These are phyloP conservation scores for Metalampra italica DNA, from an alignment of 2,888 invertebrate genomes.

Conservation along the genomic window DNA sequence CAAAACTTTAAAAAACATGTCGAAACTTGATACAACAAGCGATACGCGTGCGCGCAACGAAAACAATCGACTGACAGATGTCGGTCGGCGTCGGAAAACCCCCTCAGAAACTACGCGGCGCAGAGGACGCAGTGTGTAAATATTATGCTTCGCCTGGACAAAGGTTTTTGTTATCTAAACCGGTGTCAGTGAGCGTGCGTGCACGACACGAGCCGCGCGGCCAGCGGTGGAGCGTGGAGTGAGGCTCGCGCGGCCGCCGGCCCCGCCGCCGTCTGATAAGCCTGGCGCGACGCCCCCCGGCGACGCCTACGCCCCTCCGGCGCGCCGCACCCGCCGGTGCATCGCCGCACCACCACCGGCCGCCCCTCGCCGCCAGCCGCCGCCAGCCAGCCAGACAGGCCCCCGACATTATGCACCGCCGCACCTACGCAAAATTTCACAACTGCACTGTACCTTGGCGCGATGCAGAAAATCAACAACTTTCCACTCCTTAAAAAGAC, in stretches of 20 bases:
- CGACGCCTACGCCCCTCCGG: slow-evolving; percentile 68
- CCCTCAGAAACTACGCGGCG: slow-evolving; percentile 68
- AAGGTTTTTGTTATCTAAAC: slow-evolving; percentile 77
- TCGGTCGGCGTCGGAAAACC: slow-evolving; percentile 64
- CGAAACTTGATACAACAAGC: slow-evolving; percentile 60
- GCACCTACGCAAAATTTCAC: slow-evolving; percentile 70
- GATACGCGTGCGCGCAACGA: slow-evolving; percentile 67
- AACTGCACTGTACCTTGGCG: slow-evolving; percentile 46
- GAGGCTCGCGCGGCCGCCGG: slow-evolving; percentile 61
- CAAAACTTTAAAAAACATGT: slow-evolving; percentile 59
- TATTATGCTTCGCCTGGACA: slow-evolving; percentile 75
- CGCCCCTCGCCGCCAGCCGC: slow-evolving; percentile 67
- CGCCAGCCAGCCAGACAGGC: slow-evolving; percentile 32
- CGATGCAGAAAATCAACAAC: slow-evolving; percentile 62
- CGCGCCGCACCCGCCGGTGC: slow-evolving; percentile 57
- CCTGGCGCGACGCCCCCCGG: slow-evolving; percentile 77
- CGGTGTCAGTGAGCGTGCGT: slow-evolving; percentile 61
- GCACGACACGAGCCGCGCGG: slow-evolving; percentile 58
- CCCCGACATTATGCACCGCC: slow-evolving; percentile 62
- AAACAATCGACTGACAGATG: slow-evolving; percentile 69
- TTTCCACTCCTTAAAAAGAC: slow-evolving; percentile 74
- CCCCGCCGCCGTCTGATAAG: slow-evolving; percentile 77
- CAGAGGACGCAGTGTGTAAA: slow-evolving; percentile 63
- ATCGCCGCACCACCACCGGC: slow-evolving; percentile 56
- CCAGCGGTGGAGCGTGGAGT: slow-evolving; percentile 68